phyloP scores from a whole-genome alignment of 1,140 invertebrate species.

The Drosophila melanogaster region DNA sequence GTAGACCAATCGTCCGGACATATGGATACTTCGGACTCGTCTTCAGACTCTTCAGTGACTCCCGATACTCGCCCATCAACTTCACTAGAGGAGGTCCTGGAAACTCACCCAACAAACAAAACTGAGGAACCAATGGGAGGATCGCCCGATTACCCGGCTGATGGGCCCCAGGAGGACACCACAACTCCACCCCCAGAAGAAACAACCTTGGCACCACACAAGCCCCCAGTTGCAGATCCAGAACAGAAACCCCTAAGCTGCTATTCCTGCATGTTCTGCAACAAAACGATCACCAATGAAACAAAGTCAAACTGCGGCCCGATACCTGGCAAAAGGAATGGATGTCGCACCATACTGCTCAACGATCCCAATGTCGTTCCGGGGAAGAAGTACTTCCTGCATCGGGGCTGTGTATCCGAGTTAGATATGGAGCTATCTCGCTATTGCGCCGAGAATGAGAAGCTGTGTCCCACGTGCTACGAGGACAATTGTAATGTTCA shows the following conservation, averaged over 20 bases:
- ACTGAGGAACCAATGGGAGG: background rate
- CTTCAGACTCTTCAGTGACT: conserved; percentile 1
- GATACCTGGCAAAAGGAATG: background rate
- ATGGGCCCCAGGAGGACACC: background rate
- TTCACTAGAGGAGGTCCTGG: background rate
- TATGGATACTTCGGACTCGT: background rate
- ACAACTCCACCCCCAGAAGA: background rate
- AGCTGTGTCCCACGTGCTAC: conserved; percentile 51
- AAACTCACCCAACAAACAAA: conserved; percentile 2
- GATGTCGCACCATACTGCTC: conserved; percentile 18
- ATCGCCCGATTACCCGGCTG: conserved; percentile 7
- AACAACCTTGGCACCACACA: background rate
- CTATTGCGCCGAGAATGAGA: conserved; percentile 47
- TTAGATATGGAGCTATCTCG: conserved; percentile 13
- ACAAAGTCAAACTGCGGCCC: background rate
- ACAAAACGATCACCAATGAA: background rate
- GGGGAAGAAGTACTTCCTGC: conserved; percentile 45
- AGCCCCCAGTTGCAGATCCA: background rate
- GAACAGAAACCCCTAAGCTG: background rate
- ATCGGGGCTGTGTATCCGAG: conserved; percentile 65
- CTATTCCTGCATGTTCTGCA: conserved; percentile 29
- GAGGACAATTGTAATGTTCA: conserved; percentile 48
- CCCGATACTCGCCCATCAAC: conserved; percentile 1
- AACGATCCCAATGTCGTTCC: background rate
- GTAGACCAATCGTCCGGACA: background rate